phyloP scores from a whole-genome alignment of 2,113 vertebrate species.

The Rhabdomys dilectus region DNA sequence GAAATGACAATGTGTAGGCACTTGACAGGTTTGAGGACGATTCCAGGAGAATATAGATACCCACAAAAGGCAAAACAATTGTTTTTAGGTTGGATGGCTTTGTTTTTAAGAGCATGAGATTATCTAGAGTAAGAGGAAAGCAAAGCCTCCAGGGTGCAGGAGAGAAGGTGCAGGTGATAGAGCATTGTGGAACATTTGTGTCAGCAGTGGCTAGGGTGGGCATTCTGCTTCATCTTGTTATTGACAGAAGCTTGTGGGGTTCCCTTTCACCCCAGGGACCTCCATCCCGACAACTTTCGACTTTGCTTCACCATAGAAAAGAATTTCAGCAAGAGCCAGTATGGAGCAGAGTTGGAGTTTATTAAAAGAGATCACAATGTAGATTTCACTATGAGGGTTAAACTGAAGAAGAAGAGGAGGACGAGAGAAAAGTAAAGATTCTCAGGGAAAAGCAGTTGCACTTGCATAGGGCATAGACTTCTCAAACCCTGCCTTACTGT shows the following conservation, averaged over 20 bases:
- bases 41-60: not conserved
- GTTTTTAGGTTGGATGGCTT: not conserved
- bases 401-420: not conserved
- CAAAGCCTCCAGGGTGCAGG: not conserved
- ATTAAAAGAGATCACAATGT: not conserved
- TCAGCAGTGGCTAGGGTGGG: too few relatives aligned
- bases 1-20: not conserved
- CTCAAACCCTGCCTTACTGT: not conserved
- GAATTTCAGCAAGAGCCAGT: not conserved
- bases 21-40: not conserved
- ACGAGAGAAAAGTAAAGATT: not conserved
- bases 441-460: not conserved
- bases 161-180: too few relatives aligned
- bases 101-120: not conserved
- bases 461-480: too few relatives aligned
- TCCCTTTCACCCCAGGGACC: not conserved
- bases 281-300: not conserved
- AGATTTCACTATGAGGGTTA: not conserved
- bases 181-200: not conserved
- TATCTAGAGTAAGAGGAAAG: not conserved
- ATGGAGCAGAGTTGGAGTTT: not conserved
- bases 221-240: not conserved
- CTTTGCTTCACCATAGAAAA: not conserved
- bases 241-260: not conserved
- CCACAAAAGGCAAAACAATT: not conserved